Percentiles rank a stretch among this genome's conserved stretches.
phyloP scores from a whole-genome alignment of 1,140 invertebrate genomes.

The Drosophila sechellia region DNA sequence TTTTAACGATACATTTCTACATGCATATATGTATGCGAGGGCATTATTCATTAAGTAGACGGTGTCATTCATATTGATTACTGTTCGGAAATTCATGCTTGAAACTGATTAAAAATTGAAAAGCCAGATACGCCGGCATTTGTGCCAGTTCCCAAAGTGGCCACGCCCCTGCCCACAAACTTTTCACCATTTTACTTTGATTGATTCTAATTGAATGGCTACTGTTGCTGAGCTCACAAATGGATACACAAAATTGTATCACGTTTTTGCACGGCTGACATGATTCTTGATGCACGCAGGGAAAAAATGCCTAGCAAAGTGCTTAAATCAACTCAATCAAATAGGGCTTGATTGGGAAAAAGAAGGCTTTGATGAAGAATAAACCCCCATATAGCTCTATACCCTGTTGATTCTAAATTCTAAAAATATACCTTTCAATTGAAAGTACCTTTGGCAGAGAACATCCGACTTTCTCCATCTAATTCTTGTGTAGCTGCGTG shows the following conservation, averaged over 20 bases:
- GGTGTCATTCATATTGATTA: slow-evolving; percentile 49
- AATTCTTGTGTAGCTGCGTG: slow-evolving; percentile 26
- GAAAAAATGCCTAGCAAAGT: background rate
- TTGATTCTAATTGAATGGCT: slow-evolving; percentile 65
- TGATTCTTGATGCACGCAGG: slow-evolving; percentile 19
- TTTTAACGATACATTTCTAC: background rate
- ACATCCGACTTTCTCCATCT: slow-evolving; percentile 22
- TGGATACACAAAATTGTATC: slow-evolving; percentile 34
- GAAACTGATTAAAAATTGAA: slow-evolving; percentile 32
- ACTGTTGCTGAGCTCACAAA: slow-evolving; percentile 13
- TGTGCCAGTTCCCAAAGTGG: slow-evolving; percentile 42
- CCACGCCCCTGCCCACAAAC: slow-evolving; percentile 2
- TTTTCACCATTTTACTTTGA: slow-evolving; percentile 33
- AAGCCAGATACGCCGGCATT: slow-evolving; percentile 13
- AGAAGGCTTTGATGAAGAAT: no score
- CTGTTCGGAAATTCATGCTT: slow-evolving; percentile 32
- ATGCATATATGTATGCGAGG: background rate
- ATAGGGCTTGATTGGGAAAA: no score
- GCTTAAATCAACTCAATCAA: no score
- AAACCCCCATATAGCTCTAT: no score
- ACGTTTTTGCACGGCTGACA: slow-evolving; percentile 74
- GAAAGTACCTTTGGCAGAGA: background rate
- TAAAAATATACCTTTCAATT: no score
- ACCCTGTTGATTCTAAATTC: no score
- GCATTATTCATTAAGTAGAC: slow-evolving; percentile 29